Evolutionary conservation across 2,797 vertebrate species (phyloP), one percentile per base, ranked within the genome.

Genomic region (Ispidina picta): DNA sequence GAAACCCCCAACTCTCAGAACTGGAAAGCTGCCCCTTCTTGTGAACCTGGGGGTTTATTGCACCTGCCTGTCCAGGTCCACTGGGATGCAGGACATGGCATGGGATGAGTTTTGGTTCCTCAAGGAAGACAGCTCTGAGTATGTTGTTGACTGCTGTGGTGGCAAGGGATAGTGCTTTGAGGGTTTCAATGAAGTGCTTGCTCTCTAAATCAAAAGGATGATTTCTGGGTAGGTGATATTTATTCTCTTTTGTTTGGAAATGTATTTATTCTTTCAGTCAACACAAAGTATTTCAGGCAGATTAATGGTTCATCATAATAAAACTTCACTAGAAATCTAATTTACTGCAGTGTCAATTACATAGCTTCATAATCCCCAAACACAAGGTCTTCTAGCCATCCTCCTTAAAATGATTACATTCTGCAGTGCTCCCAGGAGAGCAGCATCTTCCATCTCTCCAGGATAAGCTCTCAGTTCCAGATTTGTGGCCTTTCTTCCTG

Each of bases 381-480:
- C 28, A 26, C 37, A 46, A 41, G 19, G 25, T 75, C 39, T 81
- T 60, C 23, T 46, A 37, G 56, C 6, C 20, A 43, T 55, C 58
- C 39, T 70, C 73, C 33, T 68, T 68, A 15, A 15, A 69, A 43
- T 33, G 75, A 18, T 78, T 84, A 19, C 7, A 1, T 72, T 83
- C 70, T 55, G 15, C 49, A 68, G 64, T n/a, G 21, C 73, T 92
- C 77, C 43, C 77, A 76, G 71, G 49, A 90, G 86, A 72, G 51
- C n/a, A 46, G 31, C 11, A 6, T 54, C 72, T 75, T 78, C 80
- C 64, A 49, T 41, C 33, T 48, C 81, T 56, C 23, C 63, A 73
- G 52, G 51, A 66, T 55, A 59, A 86, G 58, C 56, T 65, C 76
- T 35, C n/a, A 35, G 54, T 56, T 83, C 66, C 74, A 81, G 71